Conservation (phyloP, 2,113 vertebrate genomes). For the Spilogale gracilis region DNA sequence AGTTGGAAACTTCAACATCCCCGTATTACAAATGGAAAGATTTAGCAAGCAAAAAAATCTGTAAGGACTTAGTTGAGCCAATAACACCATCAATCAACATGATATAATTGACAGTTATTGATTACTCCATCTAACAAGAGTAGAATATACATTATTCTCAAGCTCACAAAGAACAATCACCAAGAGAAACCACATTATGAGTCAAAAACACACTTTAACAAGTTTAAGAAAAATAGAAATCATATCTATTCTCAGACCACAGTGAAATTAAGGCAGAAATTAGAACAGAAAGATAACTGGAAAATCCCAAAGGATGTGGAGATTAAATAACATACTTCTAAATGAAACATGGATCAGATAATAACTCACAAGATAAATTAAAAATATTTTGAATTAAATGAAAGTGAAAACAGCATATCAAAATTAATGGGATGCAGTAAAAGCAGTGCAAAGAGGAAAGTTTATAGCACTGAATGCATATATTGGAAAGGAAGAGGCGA, state of each 20-base stretch:
- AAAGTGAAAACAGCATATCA: not conserved
- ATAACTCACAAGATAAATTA: not conserved
- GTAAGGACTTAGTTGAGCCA: constrained; percentile 23
- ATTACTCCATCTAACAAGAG: not conserved
- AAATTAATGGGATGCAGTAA: not conserved
- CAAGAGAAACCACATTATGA: not conserved
- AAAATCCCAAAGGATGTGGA: not conserved
- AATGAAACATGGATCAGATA: not conserved
- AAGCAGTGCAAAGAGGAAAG: not conserved
- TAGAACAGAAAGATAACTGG: not conserved
- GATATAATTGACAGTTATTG: constrained; percentile 41
- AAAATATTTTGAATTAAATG: not conserved
- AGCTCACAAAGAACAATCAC: not conserved
- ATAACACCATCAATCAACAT: not conserved
- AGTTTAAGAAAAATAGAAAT: not conserved
- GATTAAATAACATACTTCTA: not conserved
- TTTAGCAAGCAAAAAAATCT: constrained; percentile 39
- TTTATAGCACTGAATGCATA: not conserved
- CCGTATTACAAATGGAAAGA: constrained; percentile 8
- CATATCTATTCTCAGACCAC: not conserved
- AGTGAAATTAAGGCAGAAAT: not conserved
- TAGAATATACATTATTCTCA: constrained; percentile 2
- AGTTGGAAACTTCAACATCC: not conserved
- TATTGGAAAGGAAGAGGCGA: not conserved
- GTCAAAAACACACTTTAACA: not conserved